Evolutionary conservation across 2,113 vertebrate genomes (phyloP).

Genomic region (Brachirus orientalis): DNA sequence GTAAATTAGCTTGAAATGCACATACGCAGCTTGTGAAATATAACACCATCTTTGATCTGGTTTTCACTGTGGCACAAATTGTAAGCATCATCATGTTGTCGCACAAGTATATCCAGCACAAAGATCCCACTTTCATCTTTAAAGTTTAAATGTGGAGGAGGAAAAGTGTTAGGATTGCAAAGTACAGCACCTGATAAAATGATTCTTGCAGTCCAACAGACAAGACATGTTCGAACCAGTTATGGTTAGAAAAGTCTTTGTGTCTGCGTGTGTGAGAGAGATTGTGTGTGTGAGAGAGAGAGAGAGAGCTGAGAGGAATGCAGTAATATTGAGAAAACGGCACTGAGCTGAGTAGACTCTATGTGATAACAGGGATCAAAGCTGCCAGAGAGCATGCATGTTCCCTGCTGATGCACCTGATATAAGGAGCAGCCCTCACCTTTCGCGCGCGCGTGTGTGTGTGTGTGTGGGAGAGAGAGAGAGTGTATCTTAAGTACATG

Average conservation of each 20-base stretch:
- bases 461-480: not conserved
- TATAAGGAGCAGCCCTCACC: conserved; percentile 19
- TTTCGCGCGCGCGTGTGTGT: not conserved
- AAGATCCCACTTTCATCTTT: not conserved
- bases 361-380: conserved; percentile 63
- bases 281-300: conserved; percentile 15
- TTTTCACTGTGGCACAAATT: too few species aligned
- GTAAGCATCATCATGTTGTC: not conserved
- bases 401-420: conserved; percentile 49
- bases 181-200: not conserved
- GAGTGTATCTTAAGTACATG: conserved; percentile 8
- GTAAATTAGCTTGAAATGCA: not conserved
- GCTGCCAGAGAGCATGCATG: conserved; percentile 49
- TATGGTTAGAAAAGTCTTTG: not conserved
- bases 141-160: not conserved
- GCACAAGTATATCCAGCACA: not conserved
- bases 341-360: conserved; percentile 54
- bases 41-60: conserved; percentile 9
- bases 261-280: conserved; percentile 29
- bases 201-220: too few species aligned
- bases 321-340: conserved; percentile 24
- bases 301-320: conserved; percentile 45
- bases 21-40: not conserved
- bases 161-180: not conserved
- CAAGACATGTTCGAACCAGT: too few species aligned